Conservation (phyloP, 1,140 invertebrate genomes). For the Parapsyche elsis region DNA sequence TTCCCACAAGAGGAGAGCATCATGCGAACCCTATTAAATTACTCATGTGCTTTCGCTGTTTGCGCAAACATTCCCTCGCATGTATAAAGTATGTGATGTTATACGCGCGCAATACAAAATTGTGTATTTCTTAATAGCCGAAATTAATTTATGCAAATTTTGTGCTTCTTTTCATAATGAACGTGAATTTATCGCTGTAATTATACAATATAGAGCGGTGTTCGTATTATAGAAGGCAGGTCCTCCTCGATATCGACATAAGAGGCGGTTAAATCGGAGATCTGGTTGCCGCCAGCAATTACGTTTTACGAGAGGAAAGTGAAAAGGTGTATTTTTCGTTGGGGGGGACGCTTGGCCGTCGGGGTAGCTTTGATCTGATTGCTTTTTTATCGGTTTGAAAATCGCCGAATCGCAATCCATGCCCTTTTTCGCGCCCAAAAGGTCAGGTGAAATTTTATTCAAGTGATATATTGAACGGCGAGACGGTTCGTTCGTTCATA, state of each 20-base stretch:
- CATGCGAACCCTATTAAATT: slow-evolving; percentile 15
- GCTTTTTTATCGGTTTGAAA: slow-evolving; percentile 36
- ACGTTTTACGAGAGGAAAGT: slow-evolving; percentile 46
- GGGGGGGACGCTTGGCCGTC: background rate
- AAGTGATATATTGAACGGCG: slow-evolving; percentile 24
- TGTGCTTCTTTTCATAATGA: background rate
- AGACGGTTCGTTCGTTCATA: slow-evolving; percentile 26
- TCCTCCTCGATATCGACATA: slow-evolving; percentile 37
- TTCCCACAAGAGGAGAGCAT: slow-evolving; percentile 5
- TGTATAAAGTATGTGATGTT: too few relatives aligned
- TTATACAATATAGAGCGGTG: background rate
- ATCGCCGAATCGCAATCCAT: slow-evolving; percentile 7
- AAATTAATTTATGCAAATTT: background rate
- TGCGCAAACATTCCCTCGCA: too few relatives aligned
- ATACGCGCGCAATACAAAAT: too few relatives aligned
- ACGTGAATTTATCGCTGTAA: slow-evolving; percentile 44
- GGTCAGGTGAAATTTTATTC: slow-evolving; percentile 40
- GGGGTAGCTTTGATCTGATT: slow-evolving; percentile 19
- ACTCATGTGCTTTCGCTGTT: slow-evolving; percentile 6
- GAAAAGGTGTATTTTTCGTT: slow-evolving; percentile 29
- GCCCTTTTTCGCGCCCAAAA: background rate
- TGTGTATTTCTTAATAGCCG: too few relatives aligned
- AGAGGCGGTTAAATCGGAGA: slow-evolving; percentile 45
- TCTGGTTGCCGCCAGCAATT: slow-evolving; percentile 46
- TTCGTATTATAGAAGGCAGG: background rate